Percentiles rank a stretch among this genome's conserved stretches.
Evolutionary conservation across 2,888 invertebrate species (phyloP).

Genomic region (Steromphala cineraria): DNA sequence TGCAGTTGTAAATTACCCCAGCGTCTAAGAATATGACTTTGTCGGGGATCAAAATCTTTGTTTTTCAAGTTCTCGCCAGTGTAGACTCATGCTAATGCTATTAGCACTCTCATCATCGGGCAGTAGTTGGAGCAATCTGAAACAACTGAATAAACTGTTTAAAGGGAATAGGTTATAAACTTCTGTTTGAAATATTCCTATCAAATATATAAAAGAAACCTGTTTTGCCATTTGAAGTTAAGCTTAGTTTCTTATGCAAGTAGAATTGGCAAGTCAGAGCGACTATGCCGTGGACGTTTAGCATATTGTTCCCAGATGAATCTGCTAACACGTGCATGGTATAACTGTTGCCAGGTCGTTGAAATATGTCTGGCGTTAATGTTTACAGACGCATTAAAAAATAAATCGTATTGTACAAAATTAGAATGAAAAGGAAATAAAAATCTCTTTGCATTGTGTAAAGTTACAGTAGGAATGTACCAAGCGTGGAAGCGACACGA

Average conservation of each 20-base stretch:
- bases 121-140: no score
- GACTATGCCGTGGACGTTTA: background rate
- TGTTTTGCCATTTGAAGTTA: no score
- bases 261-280: background rate
- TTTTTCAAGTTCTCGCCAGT: no score
- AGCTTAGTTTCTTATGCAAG: background rate
- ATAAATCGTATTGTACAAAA: background rate
- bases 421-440: background rate
- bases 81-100: no score
- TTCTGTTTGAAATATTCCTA: no score
- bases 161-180: no score
- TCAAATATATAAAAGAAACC: no score
- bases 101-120: no score
- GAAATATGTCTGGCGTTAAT: background rate
- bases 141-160: no score
- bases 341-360: background rate
- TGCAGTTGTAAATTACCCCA: no score
- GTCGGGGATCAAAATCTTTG: no score
- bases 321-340: background rate
- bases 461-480: background rate
- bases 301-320: background rate
- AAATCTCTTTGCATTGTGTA: slow-evolving; percentile 13
- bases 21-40: no score
- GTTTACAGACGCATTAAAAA: background rate
- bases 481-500: background rate